phyloP scores from a whole-genome alignment of 2,888 invertebrate genomes.

The Auanema sp. region DNA sequence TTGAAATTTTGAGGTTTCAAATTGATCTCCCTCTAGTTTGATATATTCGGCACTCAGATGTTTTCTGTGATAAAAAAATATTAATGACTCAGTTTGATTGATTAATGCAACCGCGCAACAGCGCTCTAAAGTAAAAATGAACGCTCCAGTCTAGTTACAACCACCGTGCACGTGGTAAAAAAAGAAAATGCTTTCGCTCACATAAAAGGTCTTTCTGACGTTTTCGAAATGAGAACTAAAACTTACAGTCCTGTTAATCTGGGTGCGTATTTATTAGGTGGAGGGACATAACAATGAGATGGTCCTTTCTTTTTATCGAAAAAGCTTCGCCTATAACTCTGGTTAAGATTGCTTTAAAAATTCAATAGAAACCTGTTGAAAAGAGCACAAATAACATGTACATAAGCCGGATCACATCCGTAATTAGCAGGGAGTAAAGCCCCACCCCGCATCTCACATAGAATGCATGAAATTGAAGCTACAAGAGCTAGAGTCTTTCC shows the following conservation, averaged over 20 bases:
- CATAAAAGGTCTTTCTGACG: no score
- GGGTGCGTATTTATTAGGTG: constrained; percentile 17
- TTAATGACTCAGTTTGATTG: no score
- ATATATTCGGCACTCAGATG: constrained; percentile 17
- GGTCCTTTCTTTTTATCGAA: constrained; percentile 27
- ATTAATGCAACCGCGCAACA: no score
- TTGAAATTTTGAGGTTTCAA: constrained; percentile 26
- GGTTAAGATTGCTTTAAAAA: background rate
- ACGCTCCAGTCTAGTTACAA: no score
- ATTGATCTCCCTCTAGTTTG: constrained; percentile 17
- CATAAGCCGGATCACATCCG: constrained; percentile 37
- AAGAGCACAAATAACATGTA: constrained; percentile 53
- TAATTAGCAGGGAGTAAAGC: constrained; percentile 38
- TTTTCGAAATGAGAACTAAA: no score
- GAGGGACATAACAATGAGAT: constrained; percentile 17
- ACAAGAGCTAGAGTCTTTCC: constrained; percentile 32
- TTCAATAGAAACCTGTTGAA: constrained; percentile 24
- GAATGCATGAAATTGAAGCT: constrained; percentile 37
- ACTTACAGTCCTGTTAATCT: constrained; percentile 13
- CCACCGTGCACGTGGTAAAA: no score
- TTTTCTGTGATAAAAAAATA: background rate
- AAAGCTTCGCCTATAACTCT: constrained; percentile 14
- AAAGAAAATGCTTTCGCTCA: no score
- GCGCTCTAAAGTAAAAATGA: background rate
- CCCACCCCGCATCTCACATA: constrained; percentile 56